phyloP scores from a whole-genome alignment of 2,113 vertebrate species.

The Hirundichthys speculiger region DNA sequence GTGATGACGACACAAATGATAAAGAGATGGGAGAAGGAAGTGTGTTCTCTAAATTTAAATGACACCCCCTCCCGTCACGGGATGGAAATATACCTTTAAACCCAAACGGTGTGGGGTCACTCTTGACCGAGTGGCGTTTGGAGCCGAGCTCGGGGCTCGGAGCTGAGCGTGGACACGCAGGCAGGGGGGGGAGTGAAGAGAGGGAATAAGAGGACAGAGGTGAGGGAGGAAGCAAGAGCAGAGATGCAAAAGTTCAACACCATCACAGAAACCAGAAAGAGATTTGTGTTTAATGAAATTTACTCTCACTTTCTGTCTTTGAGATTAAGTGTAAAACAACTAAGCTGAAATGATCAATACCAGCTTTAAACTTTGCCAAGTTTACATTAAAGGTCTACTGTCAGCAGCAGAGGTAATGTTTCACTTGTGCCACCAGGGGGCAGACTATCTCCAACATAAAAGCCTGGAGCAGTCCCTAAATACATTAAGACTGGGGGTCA shows the following conservation, averaged over 20 bases:
- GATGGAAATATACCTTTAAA: constrained; percentile 86
- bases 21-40: constrained; percentile 14
- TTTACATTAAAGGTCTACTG: not conserved
- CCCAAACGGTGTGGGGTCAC: constrained; percentile 95
- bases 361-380: too few relatives aligned
- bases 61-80: not conserved
- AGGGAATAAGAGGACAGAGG: not conserved
- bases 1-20: not conserved
- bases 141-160: constrained; percentile 93
- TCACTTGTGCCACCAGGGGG: constrained; percentile 64
- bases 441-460: constrained; percentile 60
- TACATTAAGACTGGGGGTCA: too few relatives aligned
- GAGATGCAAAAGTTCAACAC: not conserved
- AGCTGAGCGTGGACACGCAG: constrained; percentile 85
- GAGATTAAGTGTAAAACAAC: not conserved
- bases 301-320: not conserved
- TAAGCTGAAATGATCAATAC: not conserved
- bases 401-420: constrained; percentile 42
- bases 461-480: not conserved
- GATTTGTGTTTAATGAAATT: too few relatives aligned
- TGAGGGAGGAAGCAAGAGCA: constrained; percentile 7
- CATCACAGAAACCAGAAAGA: not conserved
- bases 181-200: not conserved
- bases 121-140: constrained; percentile 95
- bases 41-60: constrained; percentile 11